These are phyloP conservation scores for Podarcis cretensis DNA, from an alignment of 2,113 vertebrate species.

Conservation along the genomic window DNA sequence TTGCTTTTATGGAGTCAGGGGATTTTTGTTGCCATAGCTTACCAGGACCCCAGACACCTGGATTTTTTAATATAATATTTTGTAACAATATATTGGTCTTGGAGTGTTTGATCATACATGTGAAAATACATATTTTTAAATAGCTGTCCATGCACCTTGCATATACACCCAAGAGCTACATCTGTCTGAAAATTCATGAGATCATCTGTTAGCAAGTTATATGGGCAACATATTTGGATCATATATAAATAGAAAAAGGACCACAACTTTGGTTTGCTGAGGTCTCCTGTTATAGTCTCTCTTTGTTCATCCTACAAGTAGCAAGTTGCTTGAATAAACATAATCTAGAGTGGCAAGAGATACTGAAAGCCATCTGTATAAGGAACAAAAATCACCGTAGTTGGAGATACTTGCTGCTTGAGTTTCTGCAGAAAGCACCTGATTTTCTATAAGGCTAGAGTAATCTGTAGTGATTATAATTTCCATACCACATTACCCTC, in stretches of 20 bases:
- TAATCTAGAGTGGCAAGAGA: slow-evolving; percentile 6
- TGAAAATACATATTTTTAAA: not conserved
- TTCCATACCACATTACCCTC: slow-evolving; percentile 45
- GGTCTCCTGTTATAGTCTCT: not conserved
- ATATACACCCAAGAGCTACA: no score
- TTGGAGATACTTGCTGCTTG: not conserved
- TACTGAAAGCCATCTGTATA: slow-evolving; percentile 2
- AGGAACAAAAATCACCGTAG: slow-evolving; percentile 2
- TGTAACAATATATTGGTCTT: not conserved
- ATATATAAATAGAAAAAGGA: not conserved
- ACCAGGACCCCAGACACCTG: not conserved
- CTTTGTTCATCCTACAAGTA: not conserved
- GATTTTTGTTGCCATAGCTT: not conserved
- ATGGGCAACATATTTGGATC: not conserved
- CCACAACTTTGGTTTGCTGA: not conserved
- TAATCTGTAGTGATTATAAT: slow-evolving; percentile 54
- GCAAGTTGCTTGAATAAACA: not conserved
- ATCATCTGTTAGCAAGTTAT: not conserved
- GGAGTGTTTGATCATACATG: not conserved
- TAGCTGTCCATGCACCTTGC: not conserved
- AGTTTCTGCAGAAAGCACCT: slow-evolving; percentile 19
- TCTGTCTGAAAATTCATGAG: not conserved
- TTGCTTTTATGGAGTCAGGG: not conserved
- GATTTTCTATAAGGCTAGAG: slow-evolving; percentile 10
- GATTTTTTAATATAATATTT: not conserved